These are phyloP conservation scores for Nephotettix cincticeps DNA, from an alignment of 1,140 invertebrate species.

Conservation along the genomic window DNA sequence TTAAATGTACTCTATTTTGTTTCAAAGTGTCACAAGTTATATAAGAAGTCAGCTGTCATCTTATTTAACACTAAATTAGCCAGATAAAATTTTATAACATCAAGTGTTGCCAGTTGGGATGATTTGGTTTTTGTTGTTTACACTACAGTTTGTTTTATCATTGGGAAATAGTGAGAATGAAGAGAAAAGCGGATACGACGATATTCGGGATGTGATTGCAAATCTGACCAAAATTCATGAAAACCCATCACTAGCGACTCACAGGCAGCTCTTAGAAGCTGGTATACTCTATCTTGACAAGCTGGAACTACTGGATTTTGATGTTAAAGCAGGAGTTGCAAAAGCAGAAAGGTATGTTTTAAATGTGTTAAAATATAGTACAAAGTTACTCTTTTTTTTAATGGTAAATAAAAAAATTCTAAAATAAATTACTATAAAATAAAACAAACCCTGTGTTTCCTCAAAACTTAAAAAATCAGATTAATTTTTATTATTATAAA, in stretches of 20 bases:
- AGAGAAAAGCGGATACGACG: neutral
- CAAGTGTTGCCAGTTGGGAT: neutral
- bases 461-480: no score
- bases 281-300: neutral
- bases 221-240: neutral
- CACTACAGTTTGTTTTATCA: neutral
- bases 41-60: no score
- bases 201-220: neutral
- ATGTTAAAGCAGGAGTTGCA: neutral
- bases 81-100: no score
- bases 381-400: no score
- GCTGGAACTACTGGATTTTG: neutral
- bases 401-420: no score
- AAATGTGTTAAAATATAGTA: no score
- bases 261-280: neutral
- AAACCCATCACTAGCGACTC: neutral
- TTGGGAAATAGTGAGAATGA: neutral
- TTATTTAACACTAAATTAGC: neutral
- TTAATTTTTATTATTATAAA: no score
- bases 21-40: no score
- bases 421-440: no score
- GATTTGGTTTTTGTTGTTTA: neutral
- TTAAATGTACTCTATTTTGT: no score
- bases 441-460: no score
- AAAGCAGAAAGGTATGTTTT: conserved; percentile 1